Evolutionary conservation across 2,888 invertebrate genomes (phyloP).

Genomic region (Mycogona germanica): DNA sequence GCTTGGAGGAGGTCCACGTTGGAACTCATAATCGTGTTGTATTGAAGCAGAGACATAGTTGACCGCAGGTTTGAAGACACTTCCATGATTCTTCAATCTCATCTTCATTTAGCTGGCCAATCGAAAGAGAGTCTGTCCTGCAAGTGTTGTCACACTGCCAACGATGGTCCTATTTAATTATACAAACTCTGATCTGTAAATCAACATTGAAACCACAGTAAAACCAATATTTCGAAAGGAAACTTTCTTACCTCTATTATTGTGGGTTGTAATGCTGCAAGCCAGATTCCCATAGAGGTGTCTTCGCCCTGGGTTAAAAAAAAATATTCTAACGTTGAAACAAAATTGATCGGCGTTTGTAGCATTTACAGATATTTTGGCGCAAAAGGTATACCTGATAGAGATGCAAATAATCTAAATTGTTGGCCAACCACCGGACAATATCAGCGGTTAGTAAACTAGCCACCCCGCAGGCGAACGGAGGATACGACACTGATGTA

Average conservation of each 20-base stretch:
- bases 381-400: no score
- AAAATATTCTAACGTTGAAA: not conserved
- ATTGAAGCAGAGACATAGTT: not conserved
- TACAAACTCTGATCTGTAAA: not conserved
- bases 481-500: constrained; percentile 14
- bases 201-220: not conserved
- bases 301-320: constrained; percentile 17
- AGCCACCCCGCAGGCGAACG: constrained; percentile 19
- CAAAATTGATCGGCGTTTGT: not conserved
- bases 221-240: not conserved
- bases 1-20: no score
- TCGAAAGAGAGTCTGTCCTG: not conserved
- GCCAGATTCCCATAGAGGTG: constrained; percentile 20
- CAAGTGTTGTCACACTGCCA: constrained; percentile 12
- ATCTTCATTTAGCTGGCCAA: constrained; percentile 4
- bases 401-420: constrained; percentile 10
- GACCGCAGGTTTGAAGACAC: not conserved
- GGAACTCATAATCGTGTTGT: no score
- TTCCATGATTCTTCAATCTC: not conserved
- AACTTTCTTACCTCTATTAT: constrained; percentile 12
- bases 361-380: no score
- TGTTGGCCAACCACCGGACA: constrained; percentile 14
- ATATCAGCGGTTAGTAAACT: constrained; percentile 12
- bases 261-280: constrained; percentile 12
- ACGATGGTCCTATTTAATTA: not conserved